Evolutionary conservation across 2,113 vertebrate species (phyloP).

Genomic region (Megaleporinus macrocephalus): DNA sequence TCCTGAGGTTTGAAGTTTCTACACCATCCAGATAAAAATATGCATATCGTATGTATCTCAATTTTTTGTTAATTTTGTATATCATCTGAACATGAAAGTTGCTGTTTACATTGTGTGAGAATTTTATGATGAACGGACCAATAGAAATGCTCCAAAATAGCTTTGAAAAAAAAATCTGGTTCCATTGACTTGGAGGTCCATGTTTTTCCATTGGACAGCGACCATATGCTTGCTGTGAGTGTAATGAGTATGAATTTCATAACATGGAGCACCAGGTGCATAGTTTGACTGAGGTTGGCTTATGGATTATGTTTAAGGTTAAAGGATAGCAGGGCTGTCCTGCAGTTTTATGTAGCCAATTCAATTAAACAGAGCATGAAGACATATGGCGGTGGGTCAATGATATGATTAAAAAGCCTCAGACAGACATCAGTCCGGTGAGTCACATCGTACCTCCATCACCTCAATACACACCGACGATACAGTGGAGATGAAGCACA

Average conservation of each 20-base stretch:
- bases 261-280: not conserved
- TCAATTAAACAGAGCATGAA: conserved; percentile 75
- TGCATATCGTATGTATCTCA: too few relatives aligned
- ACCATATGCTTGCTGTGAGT: too few relatives aligned
- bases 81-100: too few relatives aligned
- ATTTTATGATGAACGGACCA: too few relatives aligned
- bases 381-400: conserved; percentile 67
- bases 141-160: too few relatives aligned
- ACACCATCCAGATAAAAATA: too few relatives aligned
- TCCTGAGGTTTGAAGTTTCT: too few relatives aligned
- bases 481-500: not conserved
- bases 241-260: not conserved
- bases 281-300: conserved; percentile 37
- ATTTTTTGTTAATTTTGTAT: too few relatives aligned
- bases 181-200: too few relatives aligned
- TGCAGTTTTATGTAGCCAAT: conserved; percentile 71
- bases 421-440: conserved; percentile 26
- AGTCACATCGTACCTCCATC: conserved; percentile 35
- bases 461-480: not conserved
- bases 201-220: too few relatives aligned
- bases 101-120: too few relatives aligned
- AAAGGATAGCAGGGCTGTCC: conserved; percentile 64
- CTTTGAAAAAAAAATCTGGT: too few relatives aligned
- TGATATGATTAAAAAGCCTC: conserved; percentile 73
- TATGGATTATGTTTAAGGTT: conserved; percentile 37